Percentiles rank a stretch among this genome's conserved stretches.
phyloP scores from a whole-genome alignment of 2,888 invertebrate species.

The Aleiodes leptofemur region DNA sequence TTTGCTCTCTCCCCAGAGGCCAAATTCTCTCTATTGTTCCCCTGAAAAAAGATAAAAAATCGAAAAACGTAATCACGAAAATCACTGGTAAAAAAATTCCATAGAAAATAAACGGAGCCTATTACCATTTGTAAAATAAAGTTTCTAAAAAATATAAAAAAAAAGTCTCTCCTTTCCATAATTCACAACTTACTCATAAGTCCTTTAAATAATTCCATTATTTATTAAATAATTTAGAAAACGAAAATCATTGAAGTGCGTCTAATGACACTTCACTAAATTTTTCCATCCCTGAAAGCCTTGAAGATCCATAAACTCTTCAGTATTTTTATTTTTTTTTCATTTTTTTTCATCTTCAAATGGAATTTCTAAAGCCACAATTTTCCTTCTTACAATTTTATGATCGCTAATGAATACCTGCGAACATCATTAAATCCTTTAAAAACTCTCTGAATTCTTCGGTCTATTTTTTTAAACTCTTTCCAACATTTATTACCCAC shows the following conservation, averaged over 20 bases:
- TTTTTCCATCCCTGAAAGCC: slow-evolving; percentile 17
- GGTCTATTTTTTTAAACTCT: background rate
- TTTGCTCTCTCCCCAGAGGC: background rate
- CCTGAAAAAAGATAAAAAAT: background rate
- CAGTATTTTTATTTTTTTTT: too few species aligned
- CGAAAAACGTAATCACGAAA: background rate
- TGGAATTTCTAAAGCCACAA: slow-evolving; percentile 31
- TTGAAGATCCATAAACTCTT: slow-evolving; percentile 24
- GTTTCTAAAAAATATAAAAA: background rate
- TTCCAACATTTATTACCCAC: background rate
- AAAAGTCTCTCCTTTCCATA: background rate
- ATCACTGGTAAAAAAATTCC: background rate
- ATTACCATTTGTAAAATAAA: background rate
- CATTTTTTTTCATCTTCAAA: background rate
- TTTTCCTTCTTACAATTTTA: slow-evolving; percentile 25
- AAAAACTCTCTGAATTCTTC: slow-evolving; percentile 5
- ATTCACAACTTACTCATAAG: background rate
- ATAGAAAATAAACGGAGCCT: background rate
- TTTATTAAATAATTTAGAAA: background rate
- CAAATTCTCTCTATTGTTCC: slow-evolving; percentile 17
- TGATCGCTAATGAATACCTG: slow-evolving; percentile 29
- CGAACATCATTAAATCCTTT: slow-evolving; percentile 6
- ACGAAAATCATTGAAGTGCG: background rate
- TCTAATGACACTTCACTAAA: slow-evolving; percentile 17
- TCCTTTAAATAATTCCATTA: background rate